Percentiles rank a stretch among this genome's conserved stretches.
These are phyloP conservation scores for Cerastoderma edule DNA, from an alignment of 2,888 invertebrate genomes.

Conservation along the genomic window DNA sequence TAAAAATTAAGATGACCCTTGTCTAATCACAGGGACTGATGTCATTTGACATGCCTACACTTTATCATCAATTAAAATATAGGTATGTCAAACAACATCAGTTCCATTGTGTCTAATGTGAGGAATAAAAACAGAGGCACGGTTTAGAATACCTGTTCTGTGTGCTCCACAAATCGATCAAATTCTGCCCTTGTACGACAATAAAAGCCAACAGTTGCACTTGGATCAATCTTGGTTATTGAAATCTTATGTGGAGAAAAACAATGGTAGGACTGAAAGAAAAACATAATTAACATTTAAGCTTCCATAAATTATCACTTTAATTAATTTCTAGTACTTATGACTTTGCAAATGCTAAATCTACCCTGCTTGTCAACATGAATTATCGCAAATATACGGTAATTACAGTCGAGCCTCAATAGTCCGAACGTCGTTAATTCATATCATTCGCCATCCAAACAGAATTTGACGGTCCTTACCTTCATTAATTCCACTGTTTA, in stretches of 20 bases:
- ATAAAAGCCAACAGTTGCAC: slow-evolving; percentile 96
- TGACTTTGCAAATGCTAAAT: not conserved
- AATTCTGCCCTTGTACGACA: slow-evolving; percentile 91
- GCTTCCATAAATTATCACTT: not conserved
- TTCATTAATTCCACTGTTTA: no score
- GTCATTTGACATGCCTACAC: no score
- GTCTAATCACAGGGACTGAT: no score
- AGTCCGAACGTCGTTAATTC: no score
- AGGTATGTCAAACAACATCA: no score
- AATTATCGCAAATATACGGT: not conserved
- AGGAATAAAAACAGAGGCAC: not conserved
- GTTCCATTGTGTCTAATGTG: not conserved
- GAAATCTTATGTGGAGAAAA: slow-evolving; percentile 93
- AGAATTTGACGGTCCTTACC: no score
- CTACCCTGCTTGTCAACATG: not conserved
- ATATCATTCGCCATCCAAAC: no score
- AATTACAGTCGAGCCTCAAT: no score
- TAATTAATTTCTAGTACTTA: not conserved
- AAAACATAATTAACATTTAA: not conserved
- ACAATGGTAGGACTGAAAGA: slow-evolving; percentile 90
- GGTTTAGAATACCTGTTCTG: slow-evolving; percentile 66
- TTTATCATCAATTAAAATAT: no score
- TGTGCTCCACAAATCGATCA: slow-evolving; percentile 87
- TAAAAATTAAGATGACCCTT: no score
- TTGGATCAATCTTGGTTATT: slow-evolving; percentile 94